These are phyloP conservation scores for Neomorphus geoffroyi DNA, from an alignment of 2,797 vertebrate genomes.

Conservation along the genomic window DNA sequence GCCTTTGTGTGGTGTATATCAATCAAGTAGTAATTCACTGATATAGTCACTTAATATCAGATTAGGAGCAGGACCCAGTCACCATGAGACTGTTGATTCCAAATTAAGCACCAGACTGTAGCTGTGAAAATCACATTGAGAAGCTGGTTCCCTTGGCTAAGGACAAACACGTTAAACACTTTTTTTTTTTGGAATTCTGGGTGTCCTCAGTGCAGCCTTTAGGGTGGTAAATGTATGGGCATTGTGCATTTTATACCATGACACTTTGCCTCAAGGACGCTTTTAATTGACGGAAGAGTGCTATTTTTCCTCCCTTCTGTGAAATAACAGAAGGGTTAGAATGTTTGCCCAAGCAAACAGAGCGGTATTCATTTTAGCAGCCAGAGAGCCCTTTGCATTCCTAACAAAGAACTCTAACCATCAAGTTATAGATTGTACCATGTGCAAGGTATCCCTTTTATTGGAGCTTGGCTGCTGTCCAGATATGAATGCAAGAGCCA, in stretches of 20 bases:
- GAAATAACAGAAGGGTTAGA: not conserved
- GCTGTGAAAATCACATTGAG: not conserved
- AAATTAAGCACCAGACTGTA: not conserved
- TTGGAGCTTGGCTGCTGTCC: not conserved
- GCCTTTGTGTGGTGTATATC: not conserved
- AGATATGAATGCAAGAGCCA: not conserved
- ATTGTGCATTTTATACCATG: not conserved
- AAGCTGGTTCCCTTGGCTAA: not conserved
- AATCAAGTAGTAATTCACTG: not conserved
- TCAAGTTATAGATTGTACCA: not conserved
- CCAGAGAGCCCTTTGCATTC: not conserved
- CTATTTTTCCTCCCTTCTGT: not conserved
- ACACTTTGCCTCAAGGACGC: not conserved
- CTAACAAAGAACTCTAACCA: not conserved
- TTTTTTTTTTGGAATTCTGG: not conserved
- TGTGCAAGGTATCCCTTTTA: accelerated
- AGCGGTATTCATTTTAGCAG: not conserved
- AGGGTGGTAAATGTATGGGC: not conserved
- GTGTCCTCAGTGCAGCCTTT: not conserved
- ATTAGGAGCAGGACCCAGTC: not conserved
- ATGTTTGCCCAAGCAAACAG: not conserved
- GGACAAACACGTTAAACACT: not conserved
- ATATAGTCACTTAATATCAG: not conserved
- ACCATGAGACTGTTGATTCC: not conserved
- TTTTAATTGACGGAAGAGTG: not conserved